Percentiles rank a stretch among this genome's conserved stretches.
Evolutionary conservation across 1,140 invertebrate species (phyloP).

Genomic region (Gryllus bimaculatus): DNA sequence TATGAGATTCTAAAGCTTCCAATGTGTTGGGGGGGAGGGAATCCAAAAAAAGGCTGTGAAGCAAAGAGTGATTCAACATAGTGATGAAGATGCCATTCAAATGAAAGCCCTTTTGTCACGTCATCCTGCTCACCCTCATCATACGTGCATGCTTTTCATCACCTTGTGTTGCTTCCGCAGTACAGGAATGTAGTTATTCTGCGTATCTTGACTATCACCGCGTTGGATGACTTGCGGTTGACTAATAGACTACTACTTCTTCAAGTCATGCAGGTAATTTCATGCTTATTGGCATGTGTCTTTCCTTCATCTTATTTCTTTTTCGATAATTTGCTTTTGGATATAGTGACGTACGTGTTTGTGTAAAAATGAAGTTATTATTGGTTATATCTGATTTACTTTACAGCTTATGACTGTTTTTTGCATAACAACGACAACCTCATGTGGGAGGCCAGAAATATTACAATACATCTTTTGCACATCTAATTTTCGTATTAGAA

Average conservation of each 20-base stretch:
- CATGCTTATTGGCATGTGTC: constrained; percentile 15
- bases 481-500: too few relatives aligned
- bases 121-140: neutral
- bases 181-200: constrained; percentile 17
- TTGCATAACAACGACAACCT: too few relatives aligned
- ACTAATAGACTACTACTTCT: constrained; percentile 19
- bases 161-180: constrained; percentile 19
- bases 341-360: too few relatives aligned
- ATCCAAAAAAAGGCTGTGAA: neutral
- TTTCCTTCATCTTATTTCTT: too few relatives aligned
- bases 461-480: too few relatives aligned
- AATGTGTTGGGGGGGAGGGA: neutral
- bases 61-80: neutral
- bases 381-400: too few relatives aligned
- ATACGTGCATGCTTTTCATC: constrained; percentile 10
- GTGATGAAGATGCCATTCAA: neutral
- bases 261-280: constrained; percentile 21
- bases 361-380: too few relatives aligned
- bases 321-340: too few relatives aligned
- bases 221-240: constrained; percentile 22
- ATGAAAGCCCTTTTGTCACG: neutral
- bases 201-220: constrained; percentile 21
- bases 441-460: too few relatives aligned
- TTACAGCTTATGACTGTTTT: too few relatives aligned
- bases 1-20: neutral